A percentile compares a stretch with the other conserved stretches of the same genome.
Conservation (phyloP, 2,888 invertebrate genomes). For the Anorthoa munda region DNA sequence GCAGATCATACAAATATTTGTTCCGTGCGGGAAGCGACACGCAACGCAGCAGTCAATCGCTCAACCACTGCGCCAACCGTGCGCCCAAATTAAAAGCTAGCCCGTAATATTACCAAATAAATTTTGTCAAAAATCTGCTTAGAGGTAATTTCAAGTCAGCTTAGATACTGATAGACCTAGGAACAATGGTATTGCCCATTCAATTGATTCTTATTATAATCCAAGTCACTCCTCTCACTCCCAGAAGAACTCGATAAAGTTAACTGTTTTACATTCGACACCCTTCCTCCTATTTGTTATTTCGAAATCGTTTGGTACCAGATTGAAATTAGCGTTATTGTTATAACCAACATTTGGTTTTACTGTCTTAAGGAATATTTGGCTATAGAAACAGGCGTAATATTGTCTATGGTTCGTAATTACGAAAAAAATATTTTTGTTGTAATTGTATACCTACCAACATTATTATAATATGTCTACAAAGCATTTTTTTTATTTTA, state of each 20-base stretch:
- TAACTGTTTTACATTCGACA: conserved; percentile 12
- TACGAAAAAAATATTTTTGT: not conserved
- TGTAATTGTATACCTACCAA: not conserved
- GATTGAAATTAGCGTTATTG: conserved; percentile 45
- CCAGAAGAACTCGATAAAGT: not conserved
- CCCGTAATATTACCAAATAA: too few relatives aligned
- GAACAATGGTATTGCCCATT: too few relatives aligned
- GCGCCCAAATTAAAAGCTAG: too few relatives aligned
- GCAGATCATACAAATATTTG: too few relatives aligned
- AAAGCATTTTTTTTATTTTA: not conserved
- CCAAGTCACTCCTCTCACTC: not conserved
- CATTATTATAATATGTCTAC: conserved; percentile 4
- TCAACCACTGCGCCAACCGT: too few relatives aligned
- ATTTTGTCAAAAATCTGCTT: too few relatives aligned
- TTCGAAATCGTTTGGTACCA: conserved; percentile 11
- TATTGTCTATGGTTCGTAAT: conserved; percentile 11
- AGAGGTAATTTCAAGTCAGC: too few relatives aligned
- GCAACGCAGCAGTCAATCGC: too few relatives aligned
- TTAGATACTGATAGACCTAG: too few relatives aligned
- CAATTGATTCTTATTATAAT: not conserved
- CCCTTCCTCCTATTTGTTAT: not conserved
- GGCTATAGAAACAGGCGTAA: not conserved
- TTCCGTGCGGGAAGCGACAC: too few relatives aligned
- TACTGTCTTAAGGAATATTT: conserved; percentile 24
- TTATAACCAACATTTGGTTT: conserved; percentile 44